phyloP scores from a whole-genome alignment of 2,888 invertebrate species.

The Rhaphigaster nebulosa region DNA sequence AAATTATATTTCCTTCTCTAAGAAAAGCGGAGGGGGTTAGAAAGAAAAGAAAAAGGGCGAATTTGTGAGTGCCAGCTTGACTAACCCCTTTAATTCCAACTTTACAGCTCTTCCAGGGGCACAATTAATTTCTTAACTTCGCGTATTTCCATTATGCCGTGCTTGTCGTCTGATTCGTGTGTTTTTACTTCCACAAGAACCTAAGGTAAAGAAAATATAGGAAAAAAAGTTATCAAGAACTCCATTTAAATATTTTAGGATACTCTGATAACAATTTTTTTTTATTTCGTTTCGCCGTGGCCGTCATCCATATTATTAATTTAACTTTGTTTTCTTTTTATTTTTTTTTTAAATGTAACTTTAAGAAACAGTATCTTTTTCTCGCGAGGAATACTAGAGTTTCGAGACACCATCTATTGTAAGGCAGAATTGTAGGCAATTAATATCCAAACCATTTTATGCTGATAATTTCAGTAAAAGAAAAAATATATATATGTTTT shows the following conservation, averaged over 20 bases:
- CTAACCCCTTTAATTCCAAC: conserved; percentile 5
- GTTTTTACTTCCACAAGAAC: background rate
- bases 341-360: too few species aligned
- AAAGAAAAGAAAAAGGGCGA: background rate
- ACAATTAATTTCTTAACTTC: conserved; percentile 22
- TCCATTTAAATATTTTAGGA: background rate
- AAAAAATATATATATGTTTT: too few species aligned
- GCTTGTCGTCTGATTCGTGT: background rate
- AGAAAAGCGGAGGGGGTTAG: background rate
- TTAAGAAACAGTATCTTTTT: too few species aligned
- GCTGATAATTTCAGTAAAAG: too few species aligned
- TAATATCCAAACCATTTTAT: too few species aligned
- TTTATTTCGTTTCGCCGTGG: too few species aligned
- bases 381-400: too few species aligned
- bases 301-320: too few species aligned
- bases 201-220: background rate
- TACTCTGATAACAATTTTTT: background rate
- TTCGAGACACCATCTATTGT: too few species aligned
- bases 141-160: background rate
- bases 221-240: background rate
- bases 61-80: background rate
- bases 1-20: conserved; percentile 40
- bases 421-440: too few species aligned
- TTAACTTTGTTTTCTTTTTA: too few species aligned
- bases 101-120: background rate